Base-by-base conservation (phyloP, 2,113 vertebrate genomes). In the Circaetus gallicus region DNA sequence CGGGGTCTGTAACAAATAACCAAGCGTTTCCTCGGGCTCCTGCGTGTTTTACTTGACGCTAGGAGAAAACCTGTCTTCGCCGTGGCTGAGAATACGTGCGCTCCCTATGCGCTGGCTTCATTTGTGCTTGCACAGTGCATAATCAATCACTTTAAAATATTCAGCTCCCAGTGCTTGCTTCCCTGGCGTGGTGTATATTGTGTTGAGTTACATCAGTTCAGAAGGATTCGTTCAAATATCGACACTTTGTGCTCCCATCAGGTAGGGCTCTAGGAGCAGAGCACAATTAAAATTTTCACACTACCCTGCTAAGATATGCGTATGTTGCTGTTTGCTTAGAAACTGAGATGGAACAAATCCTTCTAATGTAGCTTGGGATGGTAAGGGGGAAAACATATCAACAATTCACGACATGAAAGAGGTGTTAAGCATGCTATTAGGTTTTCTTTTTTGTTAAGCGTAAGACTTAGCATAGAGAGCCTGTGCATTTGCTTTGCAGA, bases 111-210 rank as follows among this genome's bases (percentile, higher is more conserved):
- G 74, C 88, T 42, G 56, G 50, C 79, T 97, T 96, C 67, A 76
- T 95, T 94, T 93, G 45, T 89, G 73, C 76, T 89, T 29, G 56
- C 69, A 55, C 69, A n/a, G 77, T 26, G 36, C 53, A 42, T 82
- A 87, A 97, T 96, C 94, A 91, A 87, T 96, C 93, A 69, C 71
- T 86, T 93, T 15, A 82, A 94, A 93, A 94, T 67, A 91, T 11
- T 83, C 16, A 13, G 32, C 63, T 95, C 83, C 80, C 72, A 25
- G 53, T 36, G 56, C 34, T 11, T 25, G 69, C 76, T 56, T 89
- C 89, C 90, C 72, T 32, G 61, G 83, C 1, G 10, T 45, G 69
- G 69, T 28, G 36, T 67, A 20, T 28, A 42, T 84, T 74, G 86
- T 92, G 58, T 34, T 69, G 69, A 63, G 89, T 65, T 95, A 34